Percentiles rank a stretch among this genome's conserved stretches.
Conservation (phyloP, 1,140 invertebrate species). For the Theocolax elegans region DNA sequence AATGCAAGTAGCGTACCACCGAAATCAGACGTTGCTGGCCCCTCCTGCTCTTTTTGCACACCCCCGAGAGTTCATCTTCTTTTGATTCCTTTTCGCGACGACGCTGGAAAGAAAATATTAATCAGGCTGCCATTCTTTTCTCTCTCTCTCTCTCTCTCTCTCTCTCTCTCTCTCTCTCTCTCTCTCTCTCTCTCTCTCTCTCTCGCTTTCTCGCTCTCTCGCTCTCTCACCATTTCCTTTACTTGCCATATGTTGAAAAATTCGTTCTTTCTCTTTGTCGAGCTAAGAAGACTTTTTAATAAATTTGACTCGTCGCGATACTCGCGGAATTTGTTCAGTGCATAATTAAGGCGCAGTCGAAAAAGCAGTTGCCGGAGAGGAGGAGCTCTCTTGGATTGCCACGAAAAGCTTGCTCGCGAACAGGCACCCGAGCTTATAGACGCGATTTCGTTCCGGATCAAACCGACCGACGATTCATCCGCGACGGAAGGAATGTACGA, state of each 20-base stretch:
- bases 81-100: conserved; percentile 47
- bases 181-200: neutral
- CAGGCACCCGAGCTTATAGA: conserved; percentile 48
- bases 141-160: too few species aligned
- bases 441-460: conserved; percentile 53
- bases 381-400: conserved; percentile 25
- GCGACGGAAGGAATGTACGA: conserved; percentile 16
- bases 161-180: too few species aligned
- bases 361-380: conserved; percentile 5
- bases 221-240: too few species aligned
- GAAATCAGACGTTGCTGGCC: conserved; percentile 33
- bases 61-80: conserved; percentile 40
- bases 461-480: conserved; percentile 45
- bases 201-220: too few species aligned
- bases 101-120: conserved; percentile 50
- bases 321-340: conserved; percentile 25
- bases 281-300: conserved; percentile 22
- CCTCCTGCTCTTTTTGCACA: conserved; percentile 41
- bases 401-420: conserved; percentile 34
- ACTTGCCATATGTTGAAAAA: neutral
- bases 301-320: conserved; percentile 7
- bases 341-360: conserved; percentile 29
- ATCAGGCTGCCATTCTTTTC: too few species aligned
- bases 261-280: neutral
- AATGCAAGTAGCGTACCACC: conserved; percentile 44